Evolutionary conservation across 1,140 invertebrate genomes (phyloP), one percentile per base, ranked within the genome.

Genomic region (Ganaspis sp.): DNA sequence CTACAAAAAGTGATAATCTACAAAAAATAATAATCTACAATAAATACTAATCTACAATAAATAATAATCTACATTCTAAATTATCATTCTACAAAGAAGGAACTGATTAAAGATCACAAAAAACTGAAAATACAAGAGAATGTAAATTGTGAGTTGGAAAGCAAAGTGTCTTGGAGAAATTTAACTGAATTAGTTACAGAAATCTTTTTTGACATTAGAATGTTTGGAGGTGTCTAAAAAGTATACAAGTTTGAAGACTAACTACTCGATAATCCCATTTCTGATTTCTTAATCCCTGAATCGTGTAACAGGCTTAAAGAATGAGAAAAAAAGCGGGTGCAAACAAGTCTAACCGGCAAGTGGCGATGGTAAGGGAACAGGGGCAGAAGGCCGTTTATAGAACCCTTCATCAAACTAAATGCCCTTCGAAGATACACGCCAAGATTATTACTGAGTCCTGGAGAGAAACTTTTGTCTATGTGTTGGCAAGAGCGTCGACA

Each of bases 391-490:
- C 83, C 86, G 88, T 87, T 91, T 90, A 88, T 91, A 91, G 89
- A 90, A 91, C 89, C 88, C 84, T 85, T 90, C 88, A 91, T 91
- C 87, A 90, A 83, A 81, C 85, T 90, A 90, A 90, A 90, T 80
- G 86, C 83, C 83, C 84, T 83, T 78, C 80, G 72, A 49, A 85
- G 87, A 87, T 87, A 85, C 84, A 85, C 83, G 83, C 76, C 82
- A 82, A 85, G 85, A 85, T 87, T 82, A 84, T 85, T 85, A 85
- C 75, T 76, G 38, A 80, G 69, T 54, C 70, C 74, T 73, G 72
- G 75, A 76, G 75, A 70, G 70, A 75, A 64, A 75, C 75, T 70
- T 71, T 26, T 64, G 58, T 17, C 70, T 71, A 77, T 79, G 64
- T 45, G 73, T 38, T 72, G 45, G 69, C 54, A 12, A 34, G 40